These are phyloP conservation scores for Apamea sordens DNA, from an alignment of 2,888 invertebrate genomes.

Conservation along the genomic window DNA sequence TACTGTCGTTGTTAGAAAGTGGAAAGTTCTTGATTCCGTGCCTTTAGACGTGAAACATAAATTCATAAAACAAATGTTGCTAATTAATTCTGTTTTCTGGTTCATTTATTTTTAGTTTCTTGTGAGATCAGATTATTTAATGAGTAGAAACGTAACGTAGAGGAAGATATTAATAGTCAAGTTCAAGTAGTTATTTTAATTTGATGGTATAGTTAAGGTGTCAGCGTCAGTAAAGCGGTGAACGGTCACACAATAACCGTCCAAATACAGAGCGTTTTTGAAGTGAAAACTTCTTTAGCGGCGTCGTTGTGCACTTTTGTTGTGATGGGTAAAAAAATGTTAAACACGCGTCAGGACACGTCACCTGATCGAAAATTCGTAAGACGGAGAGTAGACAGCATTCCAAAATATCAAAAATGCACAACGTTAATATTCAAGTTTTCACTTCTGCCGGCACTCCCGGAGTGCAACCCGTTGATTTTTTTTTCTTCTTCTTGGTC, in stretches of 20 bases:
- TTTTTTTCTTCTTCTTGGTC: no score
- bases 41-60: conserved; percentile 6
- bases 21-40: conserved; percentile 62
- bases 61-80: conserved; percentile 26
- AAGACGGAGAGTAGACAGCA: no score
- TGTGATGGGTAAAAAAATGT: no score
- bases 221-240: not conserved
- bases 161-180: conserved; percentile 17
- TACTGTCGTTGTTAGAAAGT: conserved; percentile 71
- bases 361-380: no score
- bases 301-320: no score
- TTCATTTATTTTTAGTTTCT: conserved; percentile 29
- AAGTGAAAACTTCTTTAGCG: no score
- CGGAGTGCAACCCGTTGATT: no score
- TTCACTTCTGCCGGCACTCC: no score
- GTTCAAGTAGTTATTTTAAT: conserved; percentile 13
- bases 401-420: no score
- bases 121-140: conserved; percentile 25
- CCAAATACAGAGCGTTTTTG: not conserved
- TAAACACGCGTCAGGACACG: no score
- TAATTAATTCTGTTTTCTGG: conserved; percentile 31
- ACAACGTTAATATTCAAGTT: no score
- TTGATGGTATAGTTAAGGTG: conserved; percentile 2
- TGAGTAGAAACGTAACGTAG: conserved; percentile 6
- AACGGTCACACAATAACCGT: not conserved